Conservation (phyloP, 2,888 invertebrate species). For the Ypsolopha scabrella region DNA sequence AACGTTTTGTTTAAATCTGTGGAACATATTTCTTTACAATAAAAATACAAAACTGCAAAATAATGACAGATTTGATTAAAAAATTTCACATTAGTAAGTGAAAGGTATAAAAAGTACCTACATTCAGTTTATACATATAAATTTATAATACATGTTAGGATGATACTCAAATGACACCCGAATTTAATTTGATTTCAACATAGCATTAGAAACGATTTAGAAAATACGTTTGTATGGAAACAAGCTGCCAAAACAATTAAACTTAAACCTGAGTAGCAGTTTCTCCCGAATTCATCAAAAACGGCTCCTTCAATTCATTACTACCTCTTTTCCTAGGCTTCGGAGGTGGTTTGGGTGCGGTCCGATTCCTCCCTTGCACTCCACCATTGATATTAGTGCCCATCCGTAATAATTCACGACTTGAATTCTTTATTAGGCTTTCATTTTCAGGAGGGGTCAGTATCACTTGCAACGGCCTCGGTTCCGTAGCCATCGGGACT, state of each 20-base stretch:
- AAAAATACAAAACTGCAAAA: too few species aligned
- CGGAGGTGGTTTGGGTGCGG: slow-evolving; percentile 83
- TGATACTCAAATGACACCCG: too few species aligned
- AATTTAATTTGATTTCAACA: too few species aligned
- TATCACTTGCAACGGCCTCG: slow-evolving; percentile 43
- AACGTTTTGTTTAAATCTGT: too few species aligned
- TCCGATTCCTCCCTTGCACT: slow-evolving; percentile 46
- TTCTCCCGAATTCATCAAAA: slow-evolving; percentile 85
- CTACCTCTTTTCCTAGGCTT: slow-evolving; percentile 81
- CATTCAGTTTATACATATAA: too few species aligned
- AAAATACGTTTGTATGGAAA: too few species aligned
- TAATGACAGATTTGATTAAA: too few species aligned
- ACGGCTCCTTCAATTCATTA: slow-evolving; percentile 75
- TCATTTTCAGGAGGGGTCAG: slow-evolving; percentile 39
- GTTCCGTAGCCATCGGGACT: slow-evolving; percentile 22
- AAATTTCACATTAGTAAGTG: too few species aligned
- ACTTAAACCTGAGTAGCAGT: slow-evolving; percentile 87
- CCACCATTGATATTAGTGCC: slow-evolving; percentile 46
- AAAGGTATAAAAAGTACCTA: too few species aligned
- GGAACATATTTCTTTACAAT: too few species aligned
- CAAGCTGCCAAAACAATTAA: neutral
- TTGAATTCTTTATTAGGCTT: slow-evolving; percentile 31
- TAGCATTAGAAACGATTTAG: too few species aligned
- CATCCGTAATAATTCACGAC: slow-evolving; percentile 28
- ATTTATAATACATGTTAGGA: too few species aligned